Conservation (phyloP, 2,113 vertebrate genomes). For the Mustela lutreola region DNA sequence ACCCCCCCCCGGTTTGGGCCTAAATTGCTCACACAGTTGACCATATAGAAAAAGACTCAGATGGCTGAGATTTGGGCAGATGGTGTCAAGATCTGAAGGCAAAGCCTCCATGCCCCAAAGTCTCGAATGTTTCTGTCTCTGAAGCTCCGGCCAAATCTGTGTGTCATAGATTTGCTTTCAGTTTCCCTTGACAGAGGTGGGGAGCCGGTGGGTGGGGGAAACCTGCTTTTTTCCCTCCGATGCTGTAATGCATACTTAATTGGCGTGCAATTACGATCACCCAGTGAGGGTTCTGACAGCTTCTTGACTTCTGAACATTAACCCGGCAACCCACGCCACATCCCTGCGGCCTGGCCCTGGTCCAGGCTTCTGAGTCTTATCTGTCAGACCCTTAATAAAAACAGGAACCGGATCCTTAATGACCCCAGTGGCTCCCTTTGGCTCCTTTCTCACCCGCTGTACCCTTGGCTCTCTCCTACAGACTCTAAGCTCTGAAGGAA, state of each 20-base stretch:
- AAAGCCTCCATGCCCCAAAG: background rate
- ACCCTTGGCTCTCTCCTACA: background rate
- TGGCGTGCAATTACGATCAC: background rate
- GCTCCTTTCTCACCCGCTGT: background rate
- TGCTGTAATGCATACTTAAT: background rate
- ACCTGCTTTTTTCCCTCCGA: background rate
- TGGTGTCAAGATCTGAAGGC: background rate
- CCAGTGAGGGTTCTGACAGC: background rate
- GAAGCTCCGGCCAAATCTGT: background rate
- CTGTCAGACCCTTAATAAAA: background rate
- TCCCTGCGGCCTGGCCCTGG: background rate
- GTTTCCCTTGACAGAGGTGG: slow-evolving; percentile 19
- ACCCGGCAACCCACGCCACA: background rate
- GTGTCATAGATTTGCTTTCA: background rate
- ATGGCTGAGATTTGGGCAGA: background rate
- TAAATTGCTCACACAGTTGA: background rate
- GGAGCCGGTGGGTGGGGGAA: background rate
- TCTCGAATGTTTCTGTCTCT: background rate
- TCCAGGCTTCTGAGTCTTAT: background rate
- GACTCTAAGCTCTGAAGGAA: background rate
- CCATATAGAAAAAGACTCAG: background rate
- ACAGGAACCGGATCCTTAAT: background rate
- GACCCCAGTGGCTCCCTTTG: background rate
- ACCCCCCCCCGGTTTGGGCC: background rate
- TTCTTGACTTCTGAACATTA: background rate